Percentiles rank a stretch among this genome's conserved stretches.
These are phyloP conservation scores for Spea bombifrons DNA, from an alignment of 2,113 vertebrate species.

Conservation along the genomic window DNA sequence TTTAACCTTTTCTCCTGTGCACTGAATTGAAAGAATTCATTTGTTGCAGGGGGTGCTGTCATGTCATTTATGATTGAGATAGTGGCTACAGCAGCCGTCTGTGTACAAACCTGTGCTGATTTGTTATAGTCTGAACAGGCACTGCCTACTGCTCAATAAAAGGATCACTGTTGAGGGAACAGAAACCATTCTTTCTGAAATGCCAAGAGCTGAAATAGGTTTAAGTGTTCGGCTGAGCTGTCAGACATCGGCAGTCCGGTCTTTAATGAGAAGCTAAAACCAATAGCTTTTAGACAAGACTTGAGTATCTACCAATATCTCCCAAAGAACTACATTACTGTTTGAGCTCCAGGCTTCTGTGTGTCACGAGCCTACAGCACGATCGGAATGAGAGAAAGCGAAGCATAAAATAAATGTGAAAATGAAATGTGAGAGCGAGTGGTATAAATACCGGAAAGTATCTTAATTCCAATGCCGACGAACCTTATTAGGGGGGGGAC, in stretches of 20 bases:
- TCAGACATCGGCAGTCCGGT: slow-evolving; percentile 9
- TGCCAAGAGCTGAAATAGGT: not conserved
- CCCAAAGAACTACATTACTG: not conserved
- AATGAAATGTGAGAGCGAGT: not conserved
- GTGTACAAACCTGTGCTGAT: not conserved
- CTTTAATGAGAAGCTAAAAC: slow-evolving; percentile 7
- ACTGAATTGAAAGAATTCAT: too few relatives aligned
- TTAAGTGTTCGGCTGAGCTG: slow-evolving; percentile 6
- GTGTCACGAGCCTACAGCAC: not conserved
- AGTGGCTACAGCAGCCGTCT: not conserved
- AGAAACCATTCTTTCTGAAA: slow-evolving; percentile 7
- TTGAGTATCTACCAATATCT: slow-evolving; percentile 15
- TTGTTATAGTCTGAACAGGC: not conserved
- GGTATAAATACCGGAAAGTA: too few relatives aligned
- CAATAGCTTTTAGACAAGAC: slow-evolving; percentile 15
- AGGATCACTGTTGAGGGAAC: not conserved
- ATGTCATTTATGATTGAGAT: not conserved
- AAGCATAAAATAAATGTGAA: not conserved
- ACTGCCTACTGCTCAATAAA: not conserved
- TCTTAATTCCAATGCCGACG: too few relatives aligned
- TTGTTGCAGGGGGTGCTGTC: not conserved
- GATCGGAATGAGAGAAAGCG: not conserved
- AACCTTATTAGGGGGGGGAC: too few relatives aligned
- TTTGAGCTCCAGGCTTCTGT: not conserved
- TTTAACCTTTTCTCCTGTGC: too few relatives aligned